A percentile compares a stretch with the other conserved stretches of the same genome.
phyloP scores from a whole-genome alignment of 2,888 invertebrate species.

The Cephus runcator region DNA sequence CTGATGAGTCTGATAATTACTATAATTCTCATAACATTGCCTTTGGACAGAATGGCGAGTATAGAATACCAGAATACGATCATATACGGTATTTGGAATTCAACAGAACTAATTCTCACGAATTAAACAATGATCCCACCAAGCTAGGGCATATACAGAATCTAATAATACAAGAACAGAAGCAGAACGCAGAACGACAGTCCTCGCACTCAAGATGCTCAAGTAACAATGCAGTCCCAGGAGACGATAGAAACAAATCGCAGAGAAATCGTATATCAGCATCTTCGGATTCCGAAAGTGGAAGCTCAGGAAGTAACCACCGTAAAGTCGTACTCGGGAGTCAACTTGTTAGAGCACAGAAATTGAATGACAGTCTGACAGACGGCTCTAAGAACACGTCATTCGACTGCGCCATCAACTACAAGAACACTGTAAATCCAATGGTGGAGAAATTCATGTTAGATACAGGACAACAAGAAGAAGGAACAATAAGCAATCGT shows the following conservation, averaged over 20 bases:
- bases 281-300: background rate
- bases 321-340: background rate
- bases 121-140: background rate
- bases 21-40: conserved; percentile 21
- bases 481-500: background rate
- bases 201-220: background rate
- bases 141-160: background rate
- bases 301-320: background rate
- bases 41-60: conserved; percentile 18
- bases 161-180: background rate
- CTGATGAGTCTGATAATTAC: conserved; percentile 15
- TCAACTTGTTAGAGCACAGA: background rate
- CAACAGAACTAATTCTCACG: background rate
- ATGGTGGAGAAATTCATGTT: conserved; percentile 20
- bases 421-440: conserved; percentile 20
- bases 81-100: conserved; percentile 15
- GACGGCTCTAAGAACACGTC: background rate
- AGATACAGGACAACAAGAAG: conserved; percentile 10
- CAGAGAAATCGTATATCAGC: background rate
- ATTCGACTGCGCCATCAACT: conserved; percentile 13
- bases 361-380: background rate
- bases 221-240: background rate
- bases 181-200: background rate
- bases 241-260: background rate
- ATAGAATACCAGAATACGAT: conserved; percentile 15